Percentiles rank a stretch among this genome's conserved stretches.
Evolutionary conservation across 2,888 invertebrate species (phyloP).

Genomic region (Elegia similella): DNA sequence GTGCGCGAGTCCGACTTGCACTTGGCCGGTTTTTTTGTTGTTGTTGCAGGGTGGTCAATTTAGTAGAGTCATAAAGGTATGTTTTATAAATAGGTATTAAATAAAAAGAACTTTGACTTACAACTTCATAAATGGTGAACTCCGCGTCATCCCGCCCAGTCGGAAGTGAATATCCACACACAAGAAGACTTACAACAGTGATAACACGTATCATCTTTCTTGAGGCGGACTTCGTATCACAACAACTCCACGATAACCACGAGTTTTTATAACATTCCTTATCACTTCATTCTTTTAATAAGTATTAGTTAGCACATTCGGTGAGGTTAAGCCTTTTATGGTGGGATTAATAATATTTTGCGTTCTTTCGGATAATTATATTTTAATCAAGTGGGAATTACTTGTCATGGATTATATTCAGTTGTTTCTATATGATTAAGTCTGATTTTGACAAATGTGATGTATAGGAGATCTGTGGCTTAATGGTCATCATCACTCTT

Average conservation of each 20-base stretch:
- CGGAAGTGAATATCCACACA: conserved; percentile 1
- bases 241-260: not conserved
- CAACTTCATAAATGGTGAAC: not conserved
- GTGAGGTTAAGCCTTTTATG: conserved; percentile 1
- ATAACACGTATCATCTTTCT: not conserved
- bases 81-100: no score
- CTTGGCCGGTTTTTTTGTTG: no score
- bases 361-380: not conserved
- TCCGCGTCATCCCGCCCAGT: not conserved
- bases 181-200: not conserved
- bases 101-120: not conserved
- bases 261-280: conserved; percentile 1
- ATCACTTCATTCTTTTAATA: conserved; percentile 1
- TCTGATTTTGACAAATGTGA: no score
- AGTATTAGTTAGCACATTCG: not conserved
- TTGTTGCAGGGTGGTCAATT: no score
- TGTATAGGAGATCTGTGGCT: no score
- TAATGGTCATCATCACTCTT: no score
- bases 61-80: no score
- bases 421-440: no score
- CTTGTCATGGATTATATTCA: not conserved
- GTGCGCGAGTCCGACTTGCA: no score
- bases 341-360: not conserved
- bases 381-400: not conserved
- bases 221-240: not conserved